phyloP scores from a whole-genome alignment of 2,113 vertebrate genomes.

The Urocynchramus pylzowi region DNA sequence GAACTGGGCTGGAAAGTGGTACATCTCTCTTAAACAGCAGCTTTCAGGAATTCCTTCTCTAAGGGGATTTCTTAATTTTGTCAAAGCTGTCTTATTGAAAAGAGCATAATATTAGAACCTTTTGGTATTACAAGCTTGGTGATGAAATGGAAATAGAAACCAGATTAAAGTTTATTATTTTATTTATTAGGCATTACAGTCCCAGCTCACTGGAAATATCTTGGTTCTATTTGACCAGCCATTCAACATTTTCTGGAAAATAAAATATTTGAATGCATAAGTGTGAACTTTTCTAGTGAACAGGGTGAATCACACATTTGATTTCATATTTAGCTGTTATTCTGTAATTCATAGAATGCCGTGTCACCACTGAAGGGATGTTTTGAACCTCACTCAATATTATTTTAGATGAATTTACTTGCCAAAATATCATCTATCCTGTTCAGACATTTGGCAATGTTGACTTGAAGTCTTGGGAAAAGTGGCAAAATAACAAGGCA shows the following conservation, averaged over 20 bases:
- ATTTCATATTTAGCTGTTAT: not conserved
- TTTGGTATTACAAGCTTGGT: not conserved
- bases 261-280: not conserved
- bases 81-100: not conserved
- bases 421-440: not conserved
- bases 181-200: not conserved
- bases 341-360: not conserved
- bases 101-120: not conserved
- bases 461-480: not conserved
- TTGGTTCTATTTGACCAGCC: not conserved
- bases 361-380: not conserved
- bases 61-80: not conserved
- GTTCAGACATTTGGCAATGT: not conserved
- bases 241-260: not conserved
- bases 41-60: slow-evolving; percentile 10
- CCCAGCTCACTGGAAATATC: not conserved
- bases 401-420: not conserved
- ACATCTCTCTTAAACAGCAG: not conserved
- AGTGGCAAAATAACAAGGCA: not conserved
- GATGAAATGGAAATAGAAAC: not conserved
- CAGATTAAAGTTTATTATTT: not conserved
- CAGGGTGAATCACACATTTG: not conserved
- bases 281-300: not conserved
- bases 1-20: not conserved
- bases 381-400: not conserved